Percentiles rank a stretch among this genome's conserved stretches.
phyloP scores from a whole-genome alignment of 2,888 invertebrate genomes.

The Pyrochroa serraticornis region DNA sequence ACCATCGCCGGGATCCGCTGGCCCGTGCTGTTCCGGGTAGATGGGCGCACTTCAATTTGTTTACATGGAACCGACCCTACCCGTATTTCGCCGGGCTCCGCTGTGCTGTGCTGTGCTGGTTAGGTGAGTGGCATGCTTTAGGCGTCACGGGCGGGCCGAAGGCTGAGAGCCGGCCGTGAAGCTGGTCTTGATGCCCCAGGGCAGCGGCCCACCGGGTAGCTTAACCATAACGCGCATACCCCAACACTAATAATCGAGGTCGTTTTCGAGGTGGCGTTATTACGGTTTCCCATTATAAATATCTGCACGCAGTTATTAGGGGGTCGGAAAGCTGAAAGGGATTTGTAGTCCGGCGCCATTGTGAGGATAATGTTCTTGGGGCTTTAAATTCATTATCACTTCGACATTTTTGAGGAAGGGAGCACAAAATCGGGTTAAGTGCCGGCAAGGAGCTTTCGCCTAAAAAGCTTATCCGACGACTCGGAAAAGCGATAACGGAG shows the following conservation, averaged over 20 bases:
- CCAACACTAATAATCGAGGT: constrained; percentile 14
- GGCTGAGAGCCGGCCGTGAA: constrained; percentile 6
- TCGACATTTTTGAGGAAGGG: constrained; percentile 4
- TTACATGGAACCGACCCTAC: too few relatives aligned
- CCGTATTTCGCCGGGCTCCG: too few relatives aligned
- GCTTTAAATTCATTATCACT: constrained; percentile 14
- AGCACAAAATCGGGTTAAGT: neutral
- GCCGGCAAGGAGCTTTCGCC: constrained; percentile 6
- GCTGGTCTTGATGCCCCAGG: constrained; percentile 22
- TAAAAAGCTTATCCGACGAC: neutral
- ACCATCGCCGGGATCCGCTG: too few relatives aligned
- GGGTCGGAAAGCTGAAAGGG: constrained; percentile 7
- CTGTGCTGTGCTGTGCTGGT: too few relatives aligned
- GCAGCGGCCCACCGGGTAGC: constrained; percentile 17
- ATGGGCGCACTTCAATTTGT: too few relatives aligned
- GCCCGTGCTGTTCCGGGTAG: too few relatives aligned
- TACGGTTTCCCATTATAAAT: constrained; percentile 15
- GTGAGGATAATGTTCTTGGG: constrained; percentile 11
- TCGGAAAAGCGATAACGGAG: neutral
- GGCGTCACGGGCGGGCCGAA: constrained; percentile 16
- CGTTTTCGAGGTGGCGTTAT: constrained; percentile 2
- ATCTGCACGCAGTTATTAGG: constrained; percentile 13
- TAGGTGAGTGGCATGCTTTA: too few relatives aligned
- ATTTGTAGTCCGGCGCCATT: constrained; percentile 15
- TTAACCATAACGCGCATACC: constrained; percentile 1